Percentiles rank a stretch among this genome's conserved stretches.
phyloP scores from a whole-genome alignment of 2,113 vertebrate genomes.

The Nestor notabilis region DNA sequence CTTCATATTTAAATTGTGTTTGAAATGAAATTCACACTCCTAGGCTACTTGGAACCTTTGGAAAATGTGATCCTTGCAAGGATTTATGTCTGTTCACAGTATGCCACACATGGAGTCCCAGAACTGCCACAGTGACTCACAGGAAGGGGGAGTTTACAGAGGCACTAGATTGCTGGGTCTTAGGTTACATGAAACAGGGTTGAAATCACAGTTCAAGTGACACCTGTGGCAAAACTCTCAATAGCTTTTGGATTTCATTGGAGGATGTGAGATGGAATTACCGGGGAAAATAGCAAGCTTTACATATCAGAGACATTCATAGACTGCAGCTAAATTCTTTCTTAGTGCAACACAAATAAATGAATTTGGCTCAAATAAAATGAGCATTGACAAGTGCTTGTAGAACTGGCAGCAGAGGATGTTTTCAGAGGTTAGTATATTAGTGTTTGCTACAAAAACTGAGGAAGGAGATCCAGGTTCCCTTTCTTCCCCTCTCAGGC shows the following conservation, averaged over 20 bases:
- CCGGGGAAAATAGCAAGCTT: neutral
- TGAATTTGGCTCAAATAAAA: conserved; percentile 25
- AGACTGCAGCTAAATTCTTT: neutral
- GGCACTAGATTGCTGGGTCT: neutral
- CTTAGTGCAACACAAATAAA: conserved; percentile 31
- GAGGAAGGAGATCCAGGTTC: neutral
- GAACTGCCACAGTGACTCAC: neutral
- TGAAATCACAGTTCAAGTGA: conserved; percentile 5
- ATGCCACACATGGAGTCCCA: neutral
- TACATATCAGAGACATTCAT: neutral
- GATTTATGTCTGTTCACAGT: neutral
- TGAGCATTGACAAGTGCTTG: neutral
- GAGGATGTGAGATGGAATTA: conserved; percentile 12
- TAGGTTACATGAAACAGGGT: neutral
- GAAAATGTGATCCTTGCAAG: neutral
- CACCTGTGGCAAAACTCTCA: conserved; percentile 17
- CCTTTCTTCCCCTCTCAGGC: conserved; percentile 11
- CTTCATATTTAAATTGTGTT: neutral
- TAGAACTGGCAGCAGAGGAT: neutral
- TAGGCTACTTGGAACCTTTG: neutral
- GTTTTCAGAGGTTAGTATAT: neutral
- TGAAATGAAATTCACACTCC: neutral
- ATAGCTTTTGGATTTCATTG: neutral
- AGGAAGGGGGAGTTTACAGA: neutral
- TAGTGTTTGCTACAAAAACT: conserved; percentile 14